These are phyloP conservation scores for Diadumene lineata DNA, from an alignment of 92 coral and sea anemone species.

Conservation along the genomic window DNA sequence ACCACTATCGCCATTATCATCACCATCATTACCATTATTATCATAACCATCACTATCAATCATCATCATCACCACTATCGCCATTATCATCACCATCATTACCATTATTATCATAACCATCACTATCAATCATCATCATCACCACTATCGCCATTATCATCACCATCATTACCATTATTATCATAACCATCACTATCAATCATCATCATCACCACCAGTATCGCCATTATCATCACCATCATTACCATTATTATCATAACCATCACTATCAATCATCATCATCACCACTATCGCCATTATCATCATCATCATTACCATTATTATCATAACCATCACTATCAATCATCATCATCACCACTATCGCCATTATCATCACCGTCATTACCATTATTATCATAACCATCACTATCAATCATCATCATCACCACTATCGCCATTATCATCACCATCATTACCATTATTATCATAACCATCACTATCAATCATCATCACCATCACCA, in stretches of 20 bases:
- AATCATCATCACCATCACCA: too few species aligned
- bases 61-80: not conserved
- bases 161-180: too few species aligned
- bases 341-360: too few species aligned
- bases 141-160: too few species aligned
- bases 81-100: not conserved
- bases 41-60: not conserved
- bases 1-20: too few species aligned
- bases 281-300: not conserved
- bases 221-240: not conserved
- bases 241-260: too few species aligned
- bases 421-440: not conserved
- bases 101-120: too few species aligned
- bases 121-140: not conserved
- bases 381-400: too few species aligned
- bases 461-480: not conserved
- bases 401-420: not conserved
- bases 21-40: too few species aligned
- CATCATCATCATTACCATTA: too few species aligned
- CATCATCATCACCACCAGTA: too few species aligned
- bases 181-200: not conserved
- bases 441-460: too few species aligned
- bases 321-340: not conserved
- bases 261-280: not conserved
- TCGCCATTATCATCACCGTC: not conserved